Evolutionary conservation across 2,888 invertebrate genomes (phyloP).

Genomic region (Sturmia bella): DNA sequence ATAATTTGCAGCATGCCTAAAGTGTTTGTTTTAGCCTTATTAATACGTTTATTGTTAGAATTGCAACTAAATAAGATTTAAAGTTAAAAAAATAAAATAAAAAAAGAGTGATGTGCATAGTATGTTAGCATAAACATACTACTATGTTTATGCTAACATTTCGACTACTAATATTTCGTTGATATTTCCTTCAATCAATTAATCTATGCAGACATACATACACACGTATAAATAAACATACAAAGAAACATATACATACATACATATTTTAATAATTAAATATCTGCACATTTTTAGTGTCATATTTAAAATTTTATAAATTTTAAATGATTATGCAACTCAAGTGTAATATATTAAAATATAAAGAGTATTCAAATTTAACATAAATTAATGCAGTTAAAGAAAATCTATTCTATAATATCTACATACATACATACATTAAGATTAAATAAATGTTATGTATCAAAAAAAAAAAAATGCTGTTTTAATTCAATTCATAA

Average conservation of each 20-base stretch:
- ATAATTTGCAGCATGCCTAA: too few relatives aligned
- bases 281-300: slow-evolving; percentile 62
- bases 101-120: slow-evolving; percentile 41
- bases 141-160: not conserved
- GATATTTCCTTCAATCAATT: slow-evolving; percentile 38
- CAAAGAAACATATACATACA: not conserved
- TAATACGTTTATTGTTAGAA: slow-evolving; percentile 4
- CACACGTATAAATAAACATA: slow-evolving; percentile 10
- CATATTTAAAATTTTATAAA: slow-evolving; percentile 68
- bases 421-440: slow-evolving; percentile 22
- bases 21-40: too few relatives aligned
- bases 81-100: slow-evolving; percentile 18
- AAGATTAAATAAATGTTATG: slow-evolving; percentile 20
- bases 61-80: slow-evolving; percentile 30
- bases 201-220: slow-evolving; percentile 30
- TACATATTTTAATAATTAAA: slow-evolving; percentile 15
- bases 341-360: slow-evolving; percentile 50
- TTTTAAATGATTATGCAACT: slow-evolving; percentile 61
- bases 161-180: slow-evolving; percentile 31
- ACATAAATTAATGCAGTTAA: slow-evolving; percentile 15
- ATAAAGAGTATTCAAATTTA: slow-evolving; percentile 25
- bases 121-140: not conserved
- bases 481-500: too few relatives aligned
- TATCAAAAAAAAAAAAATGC: not conserved
- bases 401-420: too few relatives aligned